phyloP scores from a whole-genome alignment of 2,113 vertebrate species.

The Terrapene triunguis region DNA sequence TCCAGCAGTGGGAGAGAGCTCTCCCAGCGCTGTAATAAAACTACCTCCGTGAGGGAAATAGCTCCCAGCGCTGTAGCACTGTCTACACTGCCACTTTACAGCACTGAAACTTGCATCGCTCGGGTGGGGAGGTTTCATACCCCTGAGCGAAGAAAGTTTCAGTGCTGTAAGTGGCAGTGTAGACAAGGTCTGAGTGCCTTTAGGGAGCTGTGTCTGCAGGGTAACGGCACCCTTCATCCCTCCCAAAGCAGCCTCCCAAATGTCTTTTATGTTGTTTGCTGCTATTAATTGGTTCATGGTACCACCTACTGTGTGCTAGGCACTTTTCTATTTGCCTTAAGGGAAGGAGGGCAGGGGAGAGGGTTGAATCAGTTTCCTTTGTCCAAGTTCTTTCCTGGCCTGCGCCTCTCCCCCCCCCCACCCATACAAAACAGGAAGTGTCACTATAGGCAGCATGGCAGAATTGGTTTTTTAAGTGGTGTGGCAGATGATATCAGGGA shows the following conservation, averaged over 20 bases:
- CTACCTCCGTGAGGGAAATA: too few relatives aligned
- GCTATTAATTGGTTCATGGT: neutral
- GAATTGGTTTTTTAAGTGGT: neutral
- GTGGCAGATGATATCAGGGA: too few relatives aligned
- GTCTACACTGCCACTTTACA: too few relatives aligned
- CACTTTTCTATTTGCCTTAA: too few relatives aligned
- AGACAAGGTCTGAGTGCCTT: neutral
- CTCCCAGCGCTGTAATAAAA: too few relatives aligned
- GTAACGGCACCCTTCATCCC: neutral
- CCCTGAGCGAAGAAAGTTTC: too few relatives aligned
- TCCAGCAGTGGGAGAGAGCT: too few relatives aligned
- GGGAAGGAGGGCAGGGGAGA: neutral
- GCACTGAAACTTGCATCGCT: too few relatives aligned
- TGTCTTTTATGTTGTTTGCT: neutral
- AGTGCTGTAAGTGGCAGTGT: too few relatives aligned
- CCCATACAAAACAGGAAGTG: neutral
- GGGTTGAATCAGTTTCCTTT: neutral
- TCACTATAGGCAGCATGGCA: neutral
- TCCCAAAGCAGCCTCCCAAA: neutral
- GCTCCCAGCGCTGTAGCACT: too few relatives aligned
- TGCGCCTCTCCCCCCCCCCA: rapidly evolving
- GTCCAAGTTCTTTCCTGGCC: neutral
- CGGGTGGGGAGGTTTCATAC: too few relatives aligned
- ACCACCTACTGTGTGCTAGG: neutral
- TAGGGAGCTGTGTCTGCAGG: neutral